Conservation (phyloP, 2,113 vertebrate genomes). For the Atherinomorus stipes region DNA sequence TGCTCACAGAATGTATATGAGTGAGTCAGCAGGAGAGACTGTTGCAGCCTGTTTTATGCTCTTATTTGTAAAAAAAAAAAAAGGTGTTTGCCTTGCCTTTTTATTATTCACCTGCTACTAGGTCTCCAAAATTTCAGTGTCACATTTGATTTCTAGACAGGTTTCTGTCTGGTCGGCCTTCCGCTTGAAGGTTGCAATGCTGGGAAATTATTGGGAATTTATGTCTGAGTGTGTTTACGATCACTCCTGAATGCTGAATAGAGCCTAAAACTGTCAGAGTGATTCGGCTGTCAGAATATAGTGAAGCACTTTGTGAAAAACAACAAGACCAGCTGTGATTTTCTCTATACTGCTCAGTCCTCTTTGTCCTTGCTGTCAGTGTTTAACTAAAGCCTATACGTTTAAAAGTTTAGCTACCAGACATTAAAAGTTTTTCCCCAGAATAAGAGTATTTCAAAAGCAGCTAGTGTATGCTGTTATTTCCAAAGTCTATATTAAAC, state of each 20-base stretch:
- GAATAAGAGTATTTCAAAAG: background rate
- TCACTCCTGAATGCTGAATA: constrained; percentile 27
- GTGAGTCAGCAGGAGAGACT: constrained; percentile 9
- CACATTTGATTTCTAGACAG: constrained; percentile 43
- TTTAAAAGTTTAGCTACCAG: background rate
- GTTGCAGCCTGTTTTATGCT: background rate
- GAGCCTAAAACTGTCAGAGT: constrained; percentile 26
- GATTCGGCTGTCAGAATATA: constrained; percentile 28
- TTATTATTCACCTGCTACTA: constrained; percentile 7
- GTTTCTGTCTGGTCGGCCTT: background rate
- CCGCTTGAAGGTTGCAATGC: constrained; percentile 19
- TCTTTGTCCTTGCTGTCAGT: constrained; percentile 38
- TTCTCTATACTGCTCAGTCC: constrained; percentile 5
- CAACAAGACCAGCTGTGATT: constrained; percentile 12
- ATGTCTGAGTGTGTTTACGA: constrained; percentile 9
- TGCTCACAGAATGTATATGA: background rate
- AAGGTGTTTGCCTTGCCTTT: constrained; percentile 26
- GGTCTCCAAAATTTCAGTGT: constrained; percentile 44
- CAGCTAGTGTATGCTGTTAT: background rate
- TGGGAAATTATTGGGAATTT: constrained; percentile 18
- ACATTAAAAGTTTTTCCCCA: background rate
- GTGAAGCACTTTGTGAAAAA: constrained; percentile 16
- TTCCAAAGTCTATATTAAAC: background rate
- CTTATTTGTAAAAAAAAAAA: background rate
- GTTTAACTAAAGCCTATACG: background rate